Conservation (phyloP, 2,113 vertebrate species). For the Balaeniceps rex region DNA sequence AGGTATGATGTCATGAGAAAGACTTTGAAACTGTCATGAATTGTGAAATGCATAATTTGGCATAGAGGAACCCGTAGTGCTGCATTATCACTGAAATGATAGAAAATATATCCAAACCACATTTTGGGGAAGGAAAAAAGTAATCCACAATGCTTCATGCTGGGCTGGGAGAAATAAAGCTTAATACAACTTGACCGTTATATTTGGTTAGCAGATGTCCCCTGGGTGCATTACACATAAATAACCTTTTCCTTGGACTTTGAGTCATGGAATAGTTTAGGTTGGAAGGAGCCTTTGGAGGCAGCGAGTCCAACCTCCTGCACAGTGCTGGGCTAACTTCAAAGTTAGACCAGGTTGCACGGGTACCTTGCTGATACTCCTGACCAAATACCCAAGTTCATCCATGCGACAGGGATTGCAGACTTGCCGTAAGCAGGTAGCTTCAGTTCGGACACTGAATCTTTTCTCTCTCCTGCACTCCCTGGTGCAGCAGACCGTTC, state of each 20-base stretch:
- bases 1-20: constrained; percentile 67
- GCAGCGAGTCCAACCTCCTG: neutral
- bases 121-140: neutral
- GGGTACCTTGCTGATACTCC: neutral
- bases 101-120: neutral
- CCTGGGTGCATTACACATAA: neutral
- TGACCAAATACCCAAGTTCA: neutral
- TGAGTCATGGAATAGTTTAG: neutral
- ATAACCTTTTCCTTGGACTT: neutral
- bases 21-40: neutral
- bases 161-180: neutral
- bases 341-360: neutral
- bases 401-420: neutral
- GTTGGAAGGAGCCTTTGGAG: neutral
- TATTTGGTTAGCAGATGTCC: neutral
- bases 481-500: neutral
- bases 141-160: neutral
- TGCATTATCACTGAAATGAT: neutral
- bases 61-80: rapidly evolving
- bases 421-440: rapidly evolving
- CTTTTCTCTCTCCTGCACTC: neutral
- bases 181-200: neutral
- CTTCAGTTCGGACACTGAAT: neutral
- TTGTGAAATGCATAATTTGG: neutral
- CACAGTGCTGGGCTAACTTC: neutral